Conservation (phyloP, 2,888 invertebrate genomes). For the Allygus modestus region DNA sequence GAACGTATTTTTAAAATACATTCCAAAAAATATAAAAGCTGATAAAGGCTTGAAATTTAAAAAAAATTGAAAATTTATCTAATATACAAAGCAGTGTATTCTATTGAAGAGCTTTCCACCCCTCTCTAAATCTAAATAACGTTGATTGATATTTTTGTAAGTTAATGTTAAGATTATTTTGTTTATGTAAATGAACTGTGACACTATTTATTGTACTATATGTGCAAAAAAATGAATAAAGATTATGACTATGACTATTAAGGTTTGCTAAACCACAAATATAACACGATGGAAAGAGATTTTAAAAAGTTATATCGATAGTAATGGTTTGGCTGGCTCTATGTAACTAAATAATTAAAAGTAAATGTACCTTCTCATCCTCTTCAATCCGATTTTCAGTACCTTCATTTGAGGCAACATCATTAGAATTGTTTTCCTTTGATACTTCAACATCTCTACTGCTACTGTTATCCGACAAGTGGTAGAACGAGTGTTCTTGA, state of each 20-base stretch:
- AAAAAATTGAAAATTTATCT: too few species aligned
- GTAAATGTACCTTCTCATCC: constrained; percentile 20
- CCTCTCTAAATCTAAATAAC: too few species aligned
- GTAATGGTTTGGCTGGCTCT: background rate
- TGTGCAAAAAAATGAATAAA: too few species aligned
- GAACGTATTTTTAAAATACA: too few species aligned
- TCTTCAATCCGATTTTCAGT: constrained; percentile 21
- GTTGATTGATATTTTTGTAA: too few species aligned
- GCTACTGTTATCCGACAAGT: background rate
- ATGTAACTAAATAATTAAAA: background rate
- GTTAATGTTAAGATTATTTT: too few species aligned
- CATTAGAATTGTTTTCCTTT: background rate
- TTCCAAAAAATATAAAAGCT: too few species aligned
- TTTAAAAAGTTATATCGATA: background rate
- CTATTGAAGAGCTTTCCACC: too few species aligned
- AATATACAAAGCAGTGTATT: too few species aligned
- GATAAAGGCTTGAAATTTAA: too few species aligned
- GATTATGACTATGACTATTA: background rate
- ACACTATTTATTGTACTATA: too few species aligned
- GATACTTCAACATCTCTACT: background rate
- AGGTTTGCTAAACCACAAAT: background rate
- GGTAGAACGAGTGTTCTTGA: background rate
- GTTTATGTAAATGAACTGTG: too few species aligned
- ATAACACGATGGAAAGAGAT: background rate
- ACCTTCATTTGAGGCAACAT: background rate